phyloP scores from a whole-genome alignment of 2,888 invertebrate genomes.

The Archips xylosteana region DNA sequence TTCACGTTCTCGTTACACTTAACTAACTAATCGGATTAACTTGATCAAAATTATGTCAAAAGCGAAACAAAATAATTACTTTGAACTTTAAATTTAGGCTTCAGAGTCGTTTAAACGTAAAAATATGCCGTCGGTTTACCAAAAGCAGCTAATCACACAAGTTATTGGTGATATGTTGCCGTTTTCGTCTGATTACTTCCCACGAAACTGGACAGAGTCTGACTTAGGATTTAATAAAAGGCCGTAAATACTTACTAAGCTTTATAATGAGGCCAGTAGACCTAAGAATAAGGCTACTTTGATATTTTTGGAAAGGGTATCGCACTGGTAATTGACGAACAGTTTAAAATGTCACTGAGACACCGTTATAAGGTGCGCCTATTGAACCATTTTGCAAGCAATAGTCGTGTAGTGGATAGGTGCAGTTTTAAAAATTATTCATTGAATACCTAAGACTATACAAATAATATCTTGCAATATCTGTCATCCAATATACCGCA shows the following conservation, averaged over 20 bases:
- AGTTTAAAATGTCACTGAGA: neutral
- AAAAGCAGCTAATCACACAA: conserved; percentile 32
- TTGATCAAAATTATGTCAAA: neutral
- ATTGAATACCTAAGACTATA: no score
- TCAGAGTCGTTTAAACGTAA: conserved; percentile 20
- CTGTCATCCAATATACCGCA: no score
- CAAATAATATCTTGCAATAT: no score
- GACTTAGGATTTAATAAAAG: conserved; percentile 29
- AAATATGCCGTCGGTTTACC: conserved; percentile 29
- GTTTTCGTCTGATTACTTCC: conserved; percentile 24
- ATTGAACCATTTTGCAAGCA: neutral
- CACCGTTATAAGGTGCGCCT: neutral
- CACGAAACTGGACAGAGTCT: conserved; percentile 21
- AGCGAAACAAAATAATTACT: conserved; percentile 12
- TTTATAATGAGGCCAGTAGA: conserved; percentile 18
- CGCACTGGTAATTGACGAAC: neutral
- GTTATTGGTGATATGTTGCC: conserved; percentile 38
- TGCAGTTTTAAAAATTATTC: no score
- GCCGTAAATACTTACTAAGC: conserved; percentile 16
- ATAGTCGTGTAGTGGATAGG: neutral
- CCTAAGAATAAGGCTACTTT: conserved; percentile 11
- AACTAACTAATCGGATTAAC: conserved; percentile 16
- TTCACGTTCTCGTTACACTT: conserved; percentile 16
- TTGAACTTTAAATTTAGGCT: conserved; percentile 12
- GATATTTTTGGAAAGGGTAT: conserved; percentile 25